Evolutionary conservation across 23 tunicate species (phyloP).

Genomic region (Pegea sp.): DNA sequence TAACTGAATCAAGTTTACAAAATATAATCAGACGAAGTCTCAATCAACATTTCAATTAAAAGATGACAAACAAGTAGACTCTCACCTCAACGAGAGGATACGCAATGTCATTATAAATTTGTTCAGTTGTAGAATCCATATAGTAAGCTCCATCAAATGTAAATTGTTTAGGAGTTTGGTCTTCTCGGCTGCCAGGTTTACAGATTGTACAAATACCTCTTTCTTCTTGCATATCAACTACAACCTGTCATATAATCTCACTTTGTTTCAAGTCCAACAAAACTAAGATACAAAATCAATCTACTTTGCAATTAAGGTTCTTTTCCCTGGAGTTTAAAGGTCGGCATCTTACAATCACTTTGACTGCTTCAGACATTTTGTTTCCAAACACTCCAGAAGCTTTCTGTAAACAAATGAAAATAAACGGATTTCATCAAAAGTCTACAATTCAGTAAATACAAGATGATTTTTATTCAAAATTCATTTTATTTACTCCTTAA

Average conservation of each 20-base stretch:
- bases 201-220: constrained; percentile 37
- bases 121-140: constrained; percentile 76
- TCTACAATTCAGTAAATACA: too few relatives aligned
- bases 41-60: too few relatives aligned
- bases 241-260: constrained; percentile 9
- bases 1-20: too few relatives aligned
- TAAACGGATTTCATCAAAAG: too few relatives aligned
- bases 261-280: not conserved
- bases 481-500: too few relatives aligned
- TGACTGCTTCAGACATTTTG: constrained; percentile 94
- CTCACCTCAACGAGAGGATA: constrained; percentile 91
- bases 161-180: constrained; percentile 73
- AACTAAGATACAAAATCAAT: not conserved
- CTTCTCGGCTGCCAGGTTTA: constrained; percentile 22
- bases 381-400: constrained; percentile 24
- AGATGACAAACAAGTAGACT: not conserved
- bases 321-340: constrained; percentile 82
- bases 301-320: constrained; percentile 57
- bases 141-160: constrained; percentile 98
- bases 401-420: constrained; percentile 16
- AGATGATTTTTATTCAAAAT: too few relatives aligned
- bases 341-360: constrained; percentile 95
- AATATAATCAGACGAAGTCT: too few relatives aligned
- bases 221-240: constrained; percentile 53
- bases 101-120: constrained; percentile 94